Base-by-base conservation (phyloP, 64 coral and sea anemone genomes). In the Montipora cactus region DNA sequence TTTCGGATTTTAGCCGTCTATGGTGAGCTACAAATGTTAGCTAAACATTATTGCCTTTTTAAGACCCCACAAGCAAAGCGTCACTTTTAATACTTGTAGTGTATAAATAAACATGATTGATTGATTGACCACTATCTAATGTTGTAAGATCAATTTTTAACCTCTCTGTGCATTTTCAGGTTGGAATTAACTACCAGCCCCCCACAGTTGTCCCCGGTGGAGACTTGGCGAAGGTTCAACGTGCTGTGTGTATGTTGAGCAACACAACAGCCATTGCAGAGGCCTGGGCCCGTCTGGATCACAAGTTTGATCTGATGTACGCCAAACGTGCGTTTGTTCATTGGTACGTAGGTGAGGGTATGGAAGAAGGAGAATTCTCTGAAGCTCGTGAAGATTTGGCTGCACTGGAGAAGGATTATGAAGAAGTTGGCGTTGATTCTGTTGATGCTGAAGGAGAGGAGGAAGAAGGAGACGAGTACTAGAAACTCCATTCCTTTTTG, bases 341-440 rank as follows among this genome's bases (percentile, higher is more conserved):
- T 14, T 71, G 68, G 68, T 71, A 71, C 20, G 68, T 71, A 2
- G 68, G 68, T 0, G 68, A 71, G 68, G 68, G 68, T 22, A 71
- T 71, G 68, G 68, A 71, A 23, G 68, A 71, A 71, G 68, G 68
- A 71, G 68, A 71, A 8, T 71, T 71, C 20, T 71, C 68, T 71
- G 68, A 71, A 4, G 68, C 68, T 71, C 68, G 68, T 71, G 68
- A 71, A 71, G 68, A 71, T 71, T 71, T 71, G 68, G 68, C 68
- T 71, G 68, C 68, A 23, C 19, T 71, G 68, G 68, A 71, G 68
- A 71, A 71, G 68, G 68, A 71, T 71, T 71, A 71, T 71, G 68
- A 71, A 21, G 68, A 71, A 71, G 68, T 71, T 23, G 68, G 68
- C 6, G 68, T 71, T 5, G 68, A 71, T 71, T 71, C 68, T 71